Base-by-base conservation (phyloP, 2,888 invertebrate species). In the Cephus pulcher region DNA sequence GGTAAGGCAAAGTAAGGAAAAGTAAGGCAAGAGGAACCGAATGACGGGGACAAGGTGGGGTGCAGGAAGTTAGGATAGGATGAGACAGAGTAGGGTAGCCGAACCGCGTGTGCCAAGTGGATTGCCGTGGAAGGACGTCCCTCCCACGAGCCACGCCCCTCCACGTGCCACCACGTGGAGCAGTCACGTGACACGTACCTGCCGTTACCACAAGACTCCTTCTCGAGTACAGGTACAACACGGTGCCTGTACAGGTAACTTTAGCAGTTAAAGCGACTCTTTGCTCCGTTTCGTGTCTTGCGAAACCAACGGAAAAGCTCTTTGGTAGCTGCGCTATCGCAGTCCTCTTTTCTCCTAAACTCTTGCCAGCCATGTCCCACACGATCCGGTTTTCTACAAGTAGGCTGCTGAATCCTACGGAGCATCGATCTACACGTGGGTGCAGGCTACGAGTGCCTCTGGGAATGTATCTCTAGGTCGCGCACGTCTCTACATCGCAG, bases 101-200 rank as follows among this genome's bases (percentile, higher is more conserved):
- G 84, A 84, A 84, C 85, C 83, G 86, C 86, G 85, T 88, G 88
- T 88, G 88, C 88, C 87, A 88, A 86, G 88, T 87, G 87, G 85
- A 88, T 88, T 81, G 82, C 83, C 81, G 69, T 81, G 77, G 69
- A 81, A 82, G 81, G 33, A 83, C 86, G 86, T 82, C 84, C 85
- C 86, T 87, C 86, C 86, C 86, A 87, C 85, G 86, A 84, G 84
- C 88, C 88, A 88, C 88, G 88, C 88, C 88, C 82, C 87, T 86
- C 86, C 88, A 88, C 88, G 88, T 88, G 88, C 86, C 83, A 82
- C 82, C 85, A 84, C 84, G 86, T 85, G 85, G 82, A 79, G 68
- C 76, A 11, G 32, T 69, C 68, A 33, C 23, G 33, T 74, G 77
- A 15, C 73, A n/a, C 79, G 76, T 77, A 75, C 80, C 33, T 40